phyloP scores from a whole-genome alignment of 2,888 invertebrate genomes.

The Pseudococcus jackbeardsleyi region DNA sequence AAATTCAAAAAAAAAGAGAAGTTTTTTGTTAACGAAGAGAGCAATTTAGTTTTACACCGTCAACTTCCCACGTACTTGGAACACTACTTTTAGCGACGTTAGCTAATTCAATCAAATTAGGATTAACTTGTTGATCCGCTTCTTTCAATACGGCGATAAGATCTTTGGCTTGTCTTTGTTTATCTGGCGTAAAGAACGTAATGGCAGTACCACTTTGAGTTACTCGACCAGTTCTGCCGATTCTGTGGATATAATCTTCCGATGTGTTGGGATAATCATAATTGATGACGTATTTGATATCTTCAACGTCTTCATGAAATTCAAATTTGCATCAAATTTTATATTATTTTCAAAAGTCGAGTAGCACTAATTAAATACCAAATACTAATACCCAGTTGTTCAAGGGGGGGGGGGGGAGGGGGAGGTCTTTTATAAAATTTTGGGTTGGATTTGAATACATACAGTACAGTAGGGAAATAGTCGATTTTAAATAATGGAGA shows the following conservation, averaged over 20 bases:
- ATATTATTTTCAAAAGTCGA: no score
- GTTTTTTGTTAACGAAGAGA: background rate
- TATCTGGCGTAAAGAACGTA: constrained; percentile 93
- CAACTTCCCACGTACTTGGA: constrained; percentile 43
- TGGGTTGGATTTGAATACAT: no score
- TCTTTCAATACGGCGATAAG: constrained; percentile 92
- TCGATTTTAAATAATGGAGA: no score
- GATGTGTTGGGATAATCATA: constrained; percentile 98
- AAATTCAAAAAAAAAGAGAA: background rate
- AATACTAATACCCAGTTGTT: no score
- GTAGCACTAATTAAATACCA: no score
- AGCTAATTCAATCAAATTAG: constrained; percentile 73
- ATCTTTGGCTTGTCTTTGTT: constrained; percentile 91
- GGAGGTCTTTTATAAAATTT: no score
- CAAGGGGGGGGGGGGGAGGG: no score
- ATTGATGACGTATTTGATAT: constrained; percentile 99
- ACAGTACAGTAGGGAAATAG: no score
- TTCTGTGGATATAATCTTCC: constrained; percentile 97
- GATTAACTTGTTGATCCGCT: constrained; percentile 94
- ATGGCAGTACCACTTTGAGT: constrained; percentile 95
- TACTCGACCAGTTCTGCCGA: constrained; percentile 94
- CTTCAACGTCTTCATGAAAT: constrained; percentile 88
- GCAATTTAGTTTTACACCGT: background rate
- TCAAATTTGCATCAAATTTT: background rate
- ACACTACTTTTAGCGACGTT: constrained; percentile 65